A percentile compares a stretch with the other conserved stretches of the same genome.
phyloP scores from a whole-genome alignment of 2,888 invertebrate species.

The Thysanoteuthis rhombus region DNA sequence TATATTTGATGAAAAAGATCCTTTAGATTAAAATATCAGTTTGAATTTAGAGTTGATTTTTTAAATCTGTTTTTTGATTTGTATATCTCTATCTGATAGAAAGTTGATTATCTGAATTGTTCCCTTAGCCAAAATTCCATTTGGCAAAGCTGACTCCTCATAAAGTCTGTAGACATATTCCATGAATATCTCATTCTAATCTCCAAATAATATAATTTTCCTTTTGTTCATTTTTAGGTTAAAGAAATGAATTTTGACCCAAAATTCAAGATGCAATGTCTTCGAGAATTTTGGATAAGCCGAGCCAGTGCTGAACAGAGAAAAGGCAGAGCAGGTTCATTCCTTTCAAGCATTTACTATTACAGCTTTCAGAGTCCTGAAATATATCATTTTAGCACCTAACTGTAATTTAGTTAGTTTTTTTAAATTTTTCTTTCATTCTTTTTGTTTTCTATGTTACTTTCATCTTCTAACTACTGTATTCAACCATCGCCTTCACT shows the following conservation, averaged over 20 bases:
- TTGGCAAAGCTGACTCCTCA: background rate
- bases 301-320: constrained; percentile 96
- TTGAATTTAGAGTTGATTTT: too few relatives aligned
- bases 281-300: constrained; percentile 95
- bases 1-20: too few relatives aligned
- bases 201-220: background rate
- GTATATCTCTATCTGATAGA: too few relatives aligned
- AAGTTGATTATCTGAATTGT: too few relatives aligned
- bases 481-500: too few relatives aligned
- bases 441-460: too few relatives aligned
- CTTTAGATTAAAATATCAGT: too few relatives aligned
- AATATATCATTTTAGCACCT: background rate
- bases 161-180: background rate
- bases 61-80: too few relatives aligned
- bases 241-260: constrained; percentile 98
- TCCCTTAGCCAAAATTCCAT: background rate
- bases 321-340: constrained; percentile 83
- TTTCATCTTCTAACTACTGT: too few relatives aligned
- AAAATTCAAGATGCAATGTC: constrained; percentile 83
- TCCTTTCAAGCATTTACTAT: background rate
- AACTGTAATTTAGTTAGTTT: too few relatives aligned
- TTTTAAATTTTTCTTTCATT: too few relatives aligned
- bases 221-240: constrained; percentile 47
- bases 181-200: background rate
- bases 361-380: background rate